Percentiles rank a stretch among this genome's conserved stretches.
These are phyloP conservation scores for Drosophila parvula DNA, from an alignment of 1,140 invertebrate genomes.

Conservation along the genomic window DNA sequence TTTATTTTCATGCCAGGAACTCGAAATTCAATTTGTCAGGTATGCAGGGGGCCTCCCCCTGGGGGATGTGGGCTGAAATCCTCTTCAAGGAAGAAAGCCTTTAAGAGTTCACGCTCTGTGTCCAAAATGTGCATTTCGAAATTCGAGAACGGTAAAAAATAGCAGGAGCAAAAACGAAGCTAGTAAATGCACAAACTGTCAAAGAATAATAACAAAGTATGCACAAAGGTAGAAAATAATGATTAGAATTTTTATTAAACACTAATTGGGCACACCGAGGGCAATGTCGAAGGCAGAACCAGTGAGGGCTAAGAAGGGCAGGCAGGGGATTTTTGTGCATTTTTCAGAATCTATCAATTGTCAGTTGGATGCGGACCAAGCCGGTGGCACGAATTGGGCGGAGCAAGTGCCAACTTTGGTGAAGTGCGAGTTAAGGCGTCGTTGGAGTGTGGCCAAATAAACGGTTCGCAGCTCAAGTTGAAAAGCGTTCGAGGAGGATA, in stretches of 20 bases:
- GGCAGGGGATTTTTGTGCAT: slow-evolving; percentile 18
- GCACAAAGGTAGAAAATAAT: slow-evolving; percentile 45
- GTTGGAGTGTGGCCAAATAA: slow-evolving; percentile 65
- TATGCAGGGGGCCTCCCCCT: background rate
- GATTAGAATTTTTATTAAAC: slow-evolving; percentile 72
- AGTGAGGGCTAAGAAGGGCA: too few relatives aligned
- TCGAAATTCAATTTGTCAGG: slow-evolving; percentile 5
- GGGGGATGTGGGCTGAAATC: background rate
- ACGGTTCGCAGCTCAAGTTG: slow-evolving; percentile 58
- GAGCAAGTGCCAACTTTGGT: slow-evolving; percentile 44
- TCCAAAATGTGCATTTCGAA: slow-evolving; percentile 53
- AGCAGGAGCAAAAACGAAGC: slow-evolving; percentile 16
- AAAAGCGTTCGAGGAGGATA: slow-evolving; percentile 46
- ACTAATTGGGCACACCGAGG: slow-evolving; percentile 19
- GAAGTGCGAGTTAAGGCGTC: slow-evolving; percentile 72
- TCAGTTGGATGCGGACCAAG: slow-evolving; percentile 7
- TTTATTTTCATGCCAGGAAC: background rate
- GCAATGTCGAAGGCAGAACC: background rate
- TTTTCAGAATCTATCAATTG: slow-evolving; percentile 16
- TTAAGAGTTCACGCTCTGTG: background rate
- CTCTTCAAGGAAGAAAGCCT: background rate
- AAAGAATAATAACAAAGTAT: slow-evolving; percentile 34
- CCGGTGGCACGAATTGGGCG: slow-evolving; percentile 2
- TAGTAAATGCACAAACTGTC: slow-evolving; percentile 15
- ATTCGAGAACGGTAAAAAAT: slow-evolving; percentile 29